Base-by-base conservation (phyloP, 2,797 vertebrate species). In the Poliocrania exsul region DNA sequence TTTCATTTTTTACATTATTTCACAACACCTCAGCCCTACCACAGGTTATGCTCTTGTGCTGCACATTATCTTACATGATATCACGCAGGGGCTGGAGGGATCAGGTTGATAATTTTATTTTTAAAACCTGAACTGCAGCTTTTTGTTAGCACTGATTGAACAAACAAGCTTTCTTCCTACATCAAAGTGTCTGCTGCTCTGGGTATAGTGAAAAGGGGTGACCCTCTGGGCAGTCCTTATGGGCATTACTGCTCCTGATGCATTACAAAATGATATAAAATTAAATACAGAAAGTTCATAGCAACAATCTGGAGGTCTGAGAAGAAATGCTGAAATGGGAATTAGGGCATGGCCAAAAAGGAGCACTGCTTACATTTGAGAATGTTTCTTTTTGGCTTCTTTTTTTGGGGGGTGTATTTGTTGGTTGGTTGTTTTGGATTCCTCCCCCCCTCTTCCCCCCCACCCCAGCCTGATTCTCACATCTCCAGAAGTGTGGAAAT, bases 151-250 rank as follows among this genome's bases (percentile, higher is more conserved):
- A 82, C 80, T 83, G 94, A 94, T 92, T 95, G 96, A 95, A 92
- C 96, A 96, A 96, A 95, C 96, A 95, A 95, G 90, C 95, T 96
- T 96, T 96, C 91, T 95, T 96, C 95, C 90, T 72, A 65, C 94
- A 95, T 96, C 88, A 93, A 96, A 96, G 94, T 65, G 20, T 72
- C 83, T 92, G 42, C 91, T 90, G 80, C 92, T 95, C 88, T 66
- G 28, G 90, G 69, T 90, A 54, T 69, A 81, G 80, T 95, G 95
- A 91, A 94, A 95, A 93, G 72, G 87, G 85, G 78, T 93, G 92
- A 96, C 90, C 87, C 92, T 95, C 77, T 90, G 93, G 94, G 95
- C 95, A 90, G 88, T 86, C 91, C 93, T 95, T 95, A 51, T 19
- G 86, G 94, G 90, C 78, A 78, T 91, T 95, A 58, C 62, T 0